Base-by-base conservation (phyloP, 2,888 invertebrate species). In the Neocrepidodera transversa region DNA sequence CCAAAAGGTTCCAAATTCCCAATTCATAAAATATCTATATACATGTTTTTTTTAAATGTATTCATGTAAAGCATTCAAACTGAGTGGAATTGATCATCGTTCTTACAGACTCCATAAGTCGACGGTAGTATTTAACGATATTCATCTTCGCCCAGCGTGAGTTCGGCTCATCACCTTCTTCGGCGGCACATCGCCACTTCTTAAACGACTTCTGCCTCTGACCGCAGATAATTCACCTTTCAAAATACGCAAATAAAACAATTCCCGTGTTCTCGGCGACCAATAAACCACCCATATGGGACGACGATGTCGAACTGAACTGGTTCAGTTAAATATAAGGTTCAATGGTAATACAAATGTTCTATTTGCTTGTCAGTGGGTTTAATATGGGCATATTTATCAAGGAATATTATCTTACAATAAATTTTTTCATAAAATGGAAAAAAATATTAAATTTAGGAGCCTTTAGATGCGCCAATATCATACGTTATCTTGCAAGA, bases 81-180 rank as follows among this genome's bases (percentile, higher is more conserved):
- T 23, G 23, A 23, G 43, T 53, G 20, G 18, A 23, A 17, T 53
- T 32, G 20, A 53, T 16, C 10, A 14, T 18, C 20, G 30, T 17
- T 43, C 35, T 23, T 43, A 20, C n/a, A n/a, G 38, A 14, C 26
- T 36, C n/a, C 36, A 16, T 49, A 38, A 14, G 26, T 50, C 38
- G 38, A 38, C 38, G 50, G 38, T 38, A 45, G 43, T 35, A 52
- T 32, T 53, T 43, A 53, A 45, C 53, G 71, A 70, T 70, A 71
- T 63, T 63, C 68, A 70, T 71, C 70, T 70, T 58, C 60, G 57
- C 70, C 35, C 72, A 71, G 72, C 72, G 64, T 67, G 72, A 65
- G 60, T 54, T 49, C 69, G 63, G 60, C 69, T 71, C 71, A 70
- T 71, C 71, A 71, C 69, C 69, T 71, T 62, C 68, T 60, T 63